Evolutionary conservation across 2,113 vertebrate species (phyloP).

Genomic region (Numida meleagris): DNA sequence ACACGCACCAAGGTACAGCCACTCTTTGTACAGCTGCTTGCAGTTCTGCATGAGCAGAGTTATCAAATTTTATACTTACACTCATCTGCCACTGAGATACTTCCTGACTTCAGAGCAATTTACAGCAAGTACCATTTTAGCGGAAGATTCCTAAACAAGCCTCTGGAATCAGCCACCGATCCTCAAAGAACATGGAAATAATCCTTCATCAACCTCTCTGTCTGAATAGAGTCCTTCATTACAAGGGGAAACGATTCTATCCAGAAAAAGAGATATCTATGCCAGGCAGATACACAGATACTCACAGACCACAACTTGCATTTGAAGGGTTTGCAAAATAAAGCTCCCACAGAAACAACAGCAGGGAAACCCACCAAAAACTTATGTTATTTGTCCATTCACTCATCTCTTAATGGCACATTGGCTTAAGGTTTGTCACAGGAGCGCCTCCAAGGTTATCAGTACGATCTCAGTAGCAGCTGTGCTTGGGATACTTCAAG

Average conservation of each 20-base stretch:
- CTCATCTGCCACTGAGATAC: not conserved
- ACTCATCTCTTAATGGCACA: not conserved
- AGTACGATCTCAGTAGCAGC: not conserved
- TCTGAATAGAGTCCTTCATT: not conserved
- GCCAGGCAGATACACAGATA: not conserved
- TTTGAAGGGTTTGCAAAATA: not conserved
- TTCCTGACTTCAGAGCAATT: not conserved
- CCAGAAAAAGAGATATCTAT: not conserved
- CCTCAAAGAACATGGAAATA: not conserved
- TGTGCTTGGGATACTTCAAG: not conserved
- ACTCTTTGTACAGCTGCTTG: not conserved
- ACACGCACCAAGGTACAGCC: not conserved
- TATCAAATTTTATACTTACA: not conserved
- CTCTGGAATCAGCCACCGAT: not conserved
- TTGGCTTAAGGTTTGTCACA: not conserved
- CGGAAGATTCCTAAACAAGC: not conserved
- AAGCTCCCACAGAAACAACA: accelerated
- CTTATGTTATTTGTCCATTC: not conserved
- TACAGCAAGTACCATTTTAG: not conserved
- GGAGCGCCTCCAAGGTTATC: not conserved
- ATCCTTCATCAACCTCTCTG: not conserved
- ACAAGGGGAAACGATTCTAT: not conserved
- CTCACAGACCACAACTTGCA: not conserved
- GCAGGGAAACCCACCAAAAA: not conserved
- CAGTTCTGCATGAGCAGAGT: not conserved